Evolutionary conservation across 2,113 vertebrate genomes (phyloP), one percentile per base, ranked within the genome.

Genomic region (Sorex araneus): DNA sequence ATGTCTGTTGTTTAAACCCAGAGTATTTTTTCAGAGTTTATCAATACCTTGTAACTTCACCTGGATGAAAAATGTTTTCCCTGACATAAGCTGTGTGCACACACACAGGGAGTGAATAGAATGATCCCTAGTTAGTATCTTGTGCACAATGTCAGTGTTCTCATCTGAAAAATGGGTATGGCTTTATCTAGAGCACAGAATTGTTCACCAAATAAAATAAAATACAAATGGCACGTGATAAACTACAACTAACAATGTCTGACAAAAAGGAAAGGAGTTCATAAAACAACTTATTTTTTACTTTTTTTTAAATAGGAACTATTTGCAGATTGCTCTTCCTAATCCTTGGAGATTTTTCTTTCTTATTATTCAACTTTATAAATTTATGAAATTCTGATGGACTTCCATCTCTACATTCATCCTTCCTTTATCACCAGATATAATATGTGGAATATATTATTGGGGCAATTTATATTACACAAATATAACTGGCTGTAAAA

Each of bases 1-100:
- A 50, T 32, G 67, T 27, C 16, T 80, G 1, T 71, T 50, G 19
- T 5, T 84, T 9, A 89, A 63, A 8, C 8, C 32, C 2, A 70
- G 8, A 80, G n/a, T 50, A 27, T 87, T 36, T 10, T 43, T 21
- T 69, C 3, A 76, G 75, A 25, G 25, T 74, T 64, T 79, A 45
- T 84, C 25, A 7, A 18, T 6, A 18, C n/a, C 5, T 78, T 75
- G 2, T 2, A 19, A 3, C 21, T 71, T 64, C 4, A 50, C 16
- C 34, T 7, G 74, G 47, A 21, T 23, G 27, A 66, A 4, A 18
- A 5, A 1, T 0, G 0, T 45, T 3, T 27, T 73, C 71, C 27
- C 4, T 3, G 0, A 13, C 0, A 2, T 15, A 1, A 2, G 25
- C 2, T 18, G 16, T 3, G 25, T 32, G 15, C 8, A 45, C 3